These are phyloP conservation scores for Idaea biselata DNA, from an alignment of 2,888 invertebrate genomes.

Conservation along the genomic window DNA sequence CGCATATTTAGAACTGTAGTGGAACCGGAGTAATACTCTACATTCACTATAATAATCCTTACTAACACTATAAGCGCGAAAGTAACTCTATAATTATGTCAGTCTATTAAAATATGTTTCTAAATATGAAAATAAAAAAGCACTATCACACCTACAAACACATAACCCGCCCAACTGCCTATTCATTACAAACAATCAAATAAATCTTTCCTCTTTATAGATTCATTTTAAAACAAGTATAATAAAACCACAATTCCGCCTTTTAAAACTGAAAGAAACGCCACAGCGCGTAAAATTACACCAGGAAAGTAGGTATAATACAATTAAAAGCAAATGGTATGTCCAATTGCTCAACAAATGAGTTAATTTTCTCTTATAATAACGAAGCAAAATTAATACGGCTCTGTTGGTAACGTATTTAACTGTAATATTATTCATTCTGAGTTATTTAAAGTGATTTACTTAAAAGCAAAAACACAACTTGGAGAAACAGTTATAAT, in stretches of 20 bases:
- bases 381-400: slow-evolving; percentile 3
- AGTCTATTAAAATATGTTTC: no score
- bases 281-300: slow-evolving; percentile 4
- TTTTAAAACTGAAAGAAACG: not conserved
- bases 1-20: no score
- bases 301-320: not conserved
- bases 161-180: no score
- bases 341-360: slow-evolving; percentile 3
- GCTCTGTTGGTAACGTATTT: not conserved
- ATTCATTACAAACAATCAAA: no score
- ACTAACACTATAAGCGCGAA: no score
- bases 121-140: no score
- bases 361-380: slow-evolving; percentile 4
- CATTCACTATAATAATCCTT: no score
- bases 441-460: not conserved
- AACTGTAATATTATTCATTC: not conserved
- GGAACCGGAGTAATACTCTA: no score
- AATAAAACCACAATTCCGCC: not conserved
- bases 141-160: no score
- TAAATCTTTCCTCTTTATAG: no score
- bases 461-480: not conserved
- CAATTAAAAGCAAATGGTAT: not conserved
- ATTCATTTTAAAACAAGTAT: not conserved
- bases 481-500: not conserved
- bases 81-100: no score